phyloP scores from a whole-genome alignment of 2,888 invertebrate species.

The Clivina fossor region DNA sequence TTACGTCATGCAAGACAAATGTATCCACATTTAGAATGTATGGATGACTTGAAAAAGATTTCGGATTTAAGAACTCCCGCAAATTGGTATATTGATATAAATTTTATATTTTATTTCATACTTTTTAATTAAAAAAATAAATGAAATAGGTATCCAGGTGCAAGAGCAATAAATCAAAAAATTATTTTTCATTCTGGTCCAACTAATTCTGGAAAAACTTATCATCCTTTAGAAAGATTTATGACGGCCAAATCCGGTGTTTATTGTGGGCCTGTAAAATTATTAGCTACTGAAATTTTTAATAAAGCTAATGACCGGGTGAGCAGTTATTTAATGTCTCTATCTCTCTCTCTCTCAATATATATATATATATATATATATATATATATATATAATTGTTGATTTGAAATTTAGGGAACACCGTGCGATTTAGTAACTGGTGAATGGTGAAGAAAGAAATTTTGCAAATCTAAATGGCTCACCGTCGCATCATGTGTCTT shows the following conservation, averaged over 20 bases:
- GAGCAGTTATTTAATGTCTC: constrained; percentile 47
- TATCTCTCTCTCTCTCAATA: too few species aligned
- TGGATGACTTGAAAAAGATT: constrained; percentile 95
- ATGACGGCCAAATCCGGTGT: constrained; percentile 86
- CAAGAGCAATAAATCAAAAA: constrained; percentile 83
- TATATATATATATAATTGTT: too few species aligned
- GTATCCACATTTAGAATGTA: constrained; percentile 95
- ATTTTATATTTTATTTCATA: constrained; percentile 2
- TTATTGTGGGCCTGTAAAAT: constrained; percentile 96
- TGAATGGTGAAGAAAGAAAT: constrained; percentile 93
- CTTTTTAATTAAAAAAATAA: neutral
- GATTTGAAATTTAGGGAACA: constrained; percentile 79
- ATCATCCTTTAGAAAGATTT: constrained; percentile 90
- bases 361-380: too few species aligned
- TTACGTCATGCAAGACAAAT: constrained; percentile 85
- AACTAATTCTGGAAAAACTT: constrained; percentile 98
- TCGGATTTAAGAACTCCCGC: constrained; percentile 94
- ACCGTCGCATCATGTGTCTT: constrained; percentile 84
- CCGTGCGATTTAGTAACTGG: constrained; percentile 93
- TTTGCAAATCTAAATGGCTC: constrained; percentile 70
- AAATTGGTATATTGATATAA: constrained; percentile 73
- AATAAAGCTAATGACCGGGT: constrained; percentile 84
- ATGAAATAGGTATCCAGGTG: constrained; percentile 78
- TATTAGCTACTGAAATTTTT: constrained; percentile 92
- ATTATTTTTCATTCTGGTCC: constrained; percentile 97